Conservation (phyloP, 2,888 invertebrate genomes). For the Orchesellides sinensis region DNA sequence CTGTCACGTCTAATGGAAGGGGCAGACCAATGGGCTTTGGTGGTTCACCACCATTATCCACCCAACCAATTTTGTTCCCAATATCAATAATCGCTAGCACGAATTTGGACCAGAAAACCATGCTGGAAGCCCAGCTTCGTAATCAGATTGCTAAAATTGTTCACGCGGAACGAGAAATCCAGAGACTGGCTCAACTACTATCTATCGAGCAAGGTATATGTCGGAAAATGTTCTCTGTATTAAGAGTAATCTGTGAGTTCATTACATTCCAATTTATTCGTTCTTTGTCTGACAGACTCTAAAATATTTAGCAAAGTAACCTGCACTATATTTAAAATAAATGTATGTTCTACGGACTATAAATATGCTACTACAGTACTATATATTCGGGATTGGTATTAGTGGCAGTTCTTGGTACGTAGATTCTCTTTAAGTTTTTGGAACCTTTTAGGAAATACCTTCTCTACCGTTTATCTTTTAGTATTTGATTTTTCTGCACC, state of each 20-base stretch:
- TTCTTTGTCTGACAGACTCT: slow-evolving; percentile 3
- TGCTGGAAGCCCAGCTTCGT: slow-evolving; percentile 55
- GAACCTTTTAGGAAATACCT: no score
- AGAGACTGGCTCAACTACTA: slow-evolving; percentile 57
- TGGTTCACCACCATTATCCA: slow-evolving; percentile 17
- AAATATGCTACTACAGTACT: no score
- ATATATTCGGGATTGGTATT: no score
- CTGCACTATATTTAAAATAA: no score
- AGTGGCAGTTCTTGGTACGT: no score
- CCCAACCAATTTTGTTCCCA: slow-evolving; percentile 10
- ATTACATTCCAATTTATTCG: slow-evolving; percentile 60
- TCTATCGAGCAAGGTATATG: slow-evolving; percentile 38
- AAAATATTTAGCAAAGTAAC: no score
- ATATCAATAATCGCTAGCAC: slow-evolving; percentile 40
- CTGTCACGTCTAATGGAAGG: slow-evolving; percentile 22
- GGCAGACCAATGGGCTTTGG: slow-evolving; percentile 26
- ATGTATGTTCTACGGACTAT: no score
- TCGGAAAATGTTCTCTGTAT: slow-evolving; percentile 7
- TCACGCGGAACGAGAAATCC: slow-evolving; percentile 58
- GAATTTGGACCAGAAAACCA: slow-evolving; percentile 44
- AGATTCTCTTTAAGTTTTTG: no score
- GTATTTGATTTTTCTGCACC: no score
- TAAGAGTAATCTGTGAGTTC: slow-evolving; percentile 54
- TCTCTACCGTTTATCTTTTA: no score
- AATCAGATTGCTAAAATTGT: slow-evolving; percentile 61